Percentiles rank a stretch among this genome's conserved stretches.
Evolutionary conservation across 2,113 vertebrate genomes (phyloP).

Genomic region (Cyrtonyx montezumae): DNA sequence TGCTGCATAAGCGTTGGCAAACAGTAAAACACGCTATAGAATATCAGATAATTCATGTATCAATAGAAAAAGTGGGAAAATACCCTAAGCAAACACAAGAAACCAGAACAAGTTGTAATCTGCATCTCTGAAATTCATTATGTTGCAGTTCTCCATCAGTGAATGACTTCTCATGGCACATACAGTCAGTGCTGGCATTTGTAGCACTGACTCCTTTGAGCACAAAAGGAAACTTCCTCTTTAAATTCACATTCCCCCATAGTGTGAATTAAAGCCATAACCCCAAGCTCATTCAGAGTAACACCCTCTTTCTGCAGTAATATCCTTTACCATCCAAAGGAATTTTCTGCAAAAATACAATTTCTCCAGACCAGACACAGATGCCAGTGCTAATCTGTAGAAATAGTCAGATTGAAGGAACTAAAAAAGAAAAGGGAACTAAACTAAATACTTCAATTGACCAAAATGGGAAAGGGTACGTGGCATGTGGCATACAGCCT

Average conservation of each 20-base stretch:
- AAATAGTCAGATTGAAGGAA: fast-evolving
- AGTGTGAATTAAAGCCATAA: neutral
- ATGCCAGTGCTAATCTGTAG: fast-evolving
- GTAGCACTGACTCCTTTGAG: fast-evolving
- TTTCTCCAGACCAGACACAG: neutral
- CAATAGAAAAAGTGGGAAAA: neutral
- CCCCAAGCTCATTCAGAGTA: fast-evolving
- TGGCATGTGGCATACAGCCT: fast-evolving
- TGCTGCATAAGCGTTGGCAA: neutral
- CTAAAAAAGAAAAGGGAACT: neutral
- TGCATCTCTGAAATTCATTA: neutral
- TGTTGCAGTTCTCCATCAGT: fast-evolving
- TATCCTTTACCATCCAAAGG: neutral
- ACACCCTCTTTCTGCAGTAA: neutral
- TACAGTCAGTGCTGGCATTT: fast-evolving
- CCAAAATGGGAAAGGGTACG: neutral
- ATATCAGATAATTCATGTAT: neutral
- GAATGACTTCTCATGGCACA: fast-evolving
- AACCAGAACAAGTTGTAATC: neutral
- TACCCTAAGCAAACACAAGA: neutral
- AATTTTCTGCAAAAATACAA: neutral
- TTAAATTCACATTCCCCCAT: fast-evolving
- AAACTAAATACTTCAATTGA: neutral
- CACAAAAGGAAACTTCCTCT: neutral
- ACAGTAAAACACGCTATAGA: neutral